Evolutionary conservation across 2,888 invertebrate species (phyloP), one percentile per base, ranked within the genome.

Genomic region (Eulithis prunata): DNA sequence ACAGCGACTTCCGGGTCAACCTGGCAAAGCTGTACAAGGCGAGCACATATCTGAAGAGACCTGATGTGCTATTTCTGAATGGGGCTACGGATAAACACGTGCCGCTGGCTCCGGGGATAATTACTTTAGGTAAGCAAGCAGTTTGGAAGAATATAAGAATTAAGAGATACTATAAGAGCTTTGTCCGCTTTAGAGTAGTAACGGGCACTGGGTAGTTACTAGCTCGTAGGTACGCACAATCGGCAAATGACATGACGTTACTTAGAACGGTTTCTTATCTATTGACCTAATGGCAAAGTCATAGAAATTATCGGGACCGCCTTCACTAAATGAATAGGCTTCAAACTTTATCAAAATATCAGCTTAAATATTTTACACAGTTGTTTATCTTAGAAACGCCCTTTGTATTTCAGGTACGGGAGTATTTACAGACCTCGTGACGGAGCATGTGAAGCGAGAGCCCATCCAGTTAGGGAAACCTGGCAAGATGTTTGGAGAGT

Each of bases 381-480:
- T 6, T 6, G 7, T 0, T 13, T 13, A 46, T 46, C 8, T 47
- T 7, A 13, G 1, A 7, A 8, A 8, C 8, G 7, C 21, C 6
- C 11, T 12, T 28, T 51, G 4, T 4, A 63, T 61, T 78, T 56
- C 73, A 94, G 94, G 92, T 12, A 82, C 88, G 0, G 90, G 90
- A 53, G 75, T 84, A 13, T 90, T 94, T 52, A 83, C 87, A 0
- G 85, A 93, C 0, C 67, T 94, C 36, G 82, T 94, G 3, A 81
- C 81, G 1, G 81, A 87, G 0, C 83, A 90, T 51, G 76, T 84
- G 5, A 88, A 90, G 13, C 84, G 92, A 10, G 54, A 76, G 1
- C 93, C 94, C 0, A 77, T 89, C 3, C 66, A 75, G 11, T 79
- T 94, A 51, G 94, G 92, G 0, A 95, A 95, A 74, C 95, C 95